Conservation (phyloP, 2,113 vertebrate genomes). For the Saccopteryx bilineata region DNA sequence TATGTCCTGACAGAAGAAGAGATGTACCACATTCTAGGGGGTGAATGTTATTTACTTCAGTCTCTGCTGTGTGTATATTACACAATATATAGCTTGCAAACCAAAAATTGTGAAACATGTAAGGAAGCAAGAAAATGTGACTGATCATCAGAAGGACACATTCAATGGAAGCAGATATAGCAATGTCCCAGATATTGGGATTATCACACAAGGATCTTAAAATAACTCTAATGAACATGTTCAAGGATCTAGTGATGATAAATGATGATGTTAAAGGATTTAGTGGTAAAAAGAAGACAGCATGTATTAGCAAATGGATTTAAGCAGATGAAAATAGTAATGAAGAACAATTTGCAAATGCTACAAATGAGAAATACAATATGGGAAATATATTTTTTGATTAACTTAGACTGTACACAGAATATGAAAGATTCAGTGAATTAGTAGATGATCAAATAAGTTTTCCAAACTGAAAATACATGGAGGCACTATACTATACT, state of each 20-base stretch:
- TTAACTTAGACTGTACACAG: neutral
- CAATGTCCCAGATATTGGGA: neutral
- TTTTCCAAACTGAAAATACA: neutral
- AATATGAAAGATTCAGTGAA: neutral
- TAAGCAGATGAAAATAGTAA: neutral
- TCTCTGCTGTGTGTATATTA: neutral
- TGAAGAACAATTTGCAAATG: neutral
- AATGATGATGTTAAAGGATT: neutral
- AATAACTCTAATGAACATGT: neutral
- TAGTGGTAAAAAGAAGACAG: neutral
- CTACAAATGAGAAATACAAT: slow-evolving; percentile 1
- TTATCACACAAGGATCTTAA: neutral
- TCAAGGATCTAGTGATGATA: neutral
- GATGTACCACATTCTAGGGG: neutral
- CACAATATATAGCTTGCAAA: neutral
- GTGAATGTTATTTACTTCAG: neutral
- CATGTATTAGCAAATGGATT: neutral
- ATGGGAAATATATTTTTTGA: neutral
- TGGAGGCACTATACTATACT: fast-evolving
- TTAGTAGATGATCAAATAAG: neutral
- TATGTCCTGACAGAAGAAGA: neutral
- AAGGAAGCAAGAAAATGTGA: neutral
- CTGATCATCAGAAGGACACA: neutral
- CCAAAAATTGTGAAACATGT: neutral
- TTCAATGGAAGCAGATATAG: slow-evolving; percentile 24